Evolutionary conservation across 2,113 vertebrate genomes (phyloP).

Genomic region (Pterophyllum scalare): DNA sequence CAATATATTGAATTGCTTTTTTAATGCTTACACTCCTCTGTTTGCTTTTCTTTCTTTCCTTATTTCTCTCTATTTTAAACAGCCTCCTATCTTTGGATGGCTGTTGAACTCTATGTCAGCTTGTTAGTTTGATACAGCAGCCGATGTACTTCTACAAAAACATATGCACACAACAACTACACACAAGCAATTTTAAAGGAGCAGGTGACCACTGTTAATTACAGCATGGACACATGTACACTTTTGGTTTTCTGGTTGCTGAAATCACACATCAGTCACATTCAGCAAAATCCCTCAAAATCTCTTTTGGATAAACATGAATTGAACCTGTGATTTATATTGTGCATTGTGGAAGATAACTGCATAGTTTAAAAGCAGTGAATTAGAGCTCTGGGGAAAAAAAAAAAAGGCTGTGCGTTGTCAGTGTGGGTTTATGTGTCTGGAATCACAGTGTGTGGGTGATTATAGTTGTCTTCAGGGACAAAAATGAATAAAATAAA

Average conservation of each 20-base stretch:
- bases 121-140: constrained; percentile 27
- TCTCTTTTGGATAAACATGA: neutral
- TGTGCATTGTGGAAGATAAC: neutral
- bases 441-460: constrained; percentile 63
- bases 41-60: constrained; percentile 48
- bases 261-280: neutral
- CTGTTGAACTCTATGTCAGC: constrained; percentile 61
- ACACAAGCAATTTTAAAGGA: constrained; percentile 6
- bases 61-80: constrained; percentile 32
- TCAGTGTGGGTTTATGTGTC: constrained; percentile 16
- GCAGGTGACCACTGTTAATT: neutral
- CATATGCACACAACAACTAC: neutral
- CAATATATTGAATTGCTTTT: constrained; percentile 68
- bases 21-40: constrained; percentile 25
- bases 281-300: neutral
- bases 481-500: constrained; percentile 69
- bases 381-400: neutral
- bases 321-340: constrained; percentile 15
- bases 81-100: constrained; percentile 38
- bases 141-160: neutral
- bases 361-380: neutral
- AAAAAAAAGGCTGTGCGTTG: neutral
- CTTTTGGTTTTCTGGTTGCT: neutral
- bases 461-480: constrained; percentile 77
- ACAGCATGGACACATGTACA: neutral